Base-by-base conservation (phyloP, 2,797 vertebrate species). In the Leucoraja ocellata region DNA sequence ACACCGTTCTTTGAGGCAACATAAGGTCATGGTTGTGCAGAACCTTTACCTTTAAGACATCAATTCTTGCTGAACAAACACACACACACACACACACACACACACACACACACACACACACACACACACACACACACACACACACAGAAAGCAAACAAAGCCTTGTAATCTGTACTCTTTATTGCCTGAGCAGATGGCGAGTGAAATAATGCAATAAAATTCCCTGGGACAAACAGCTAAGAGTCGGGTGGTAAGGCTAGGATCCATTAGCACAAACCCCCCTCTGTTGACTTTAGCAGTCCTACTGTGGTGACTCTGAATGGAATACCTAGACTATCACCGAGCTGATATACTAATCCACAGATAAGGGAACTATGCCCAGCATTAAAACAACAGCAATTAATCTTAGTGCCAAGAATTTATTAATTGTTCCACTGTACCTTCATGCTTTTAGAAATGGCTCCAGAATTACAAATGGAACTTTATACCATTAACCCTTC, bases 121-220 rank as follows among this genome's bases (percentile, higher is more conserved):
- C 10, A 3, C 9, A 77, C 21, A 77, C 21, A 77, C 23, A 77
- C 28, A 8, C 83, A 86, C 25, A 18, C 86, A 90, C 63, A 90
- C 58, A 73, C 71, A 92, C 39, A 54, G 18, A n/a, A 11, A 28
- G 10, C 23, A 54, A 73, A 92, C 36, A 91, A 86, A 46, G 36
- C 65, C 90, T 91, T 46, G 65, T 74, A 92, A 76, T 54, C 90
- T 6, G 90, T 46, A 92, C 46, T 46, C 68, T 92, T 92, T 76
- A 74, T 76, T 54, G 23, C 39, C 25, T 28, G 8, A 76, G 71
- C 90, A 92, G 90, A 92, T 92, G 90, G 90, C 16, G 23, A 92
- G 39, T 13, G 90, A 76, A 58, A 23, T 63, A 68, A 88, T 88
- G 84, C 61, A 61, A 78, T 93, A 93, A 93, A 2, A 93, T 93